A percentile compares a stretch with the other conserved stretches of the same genome.
phyloP scores from a whole-genome alignment of 2,888 invertebrate species.

The Campoletis raptor region DNA sequence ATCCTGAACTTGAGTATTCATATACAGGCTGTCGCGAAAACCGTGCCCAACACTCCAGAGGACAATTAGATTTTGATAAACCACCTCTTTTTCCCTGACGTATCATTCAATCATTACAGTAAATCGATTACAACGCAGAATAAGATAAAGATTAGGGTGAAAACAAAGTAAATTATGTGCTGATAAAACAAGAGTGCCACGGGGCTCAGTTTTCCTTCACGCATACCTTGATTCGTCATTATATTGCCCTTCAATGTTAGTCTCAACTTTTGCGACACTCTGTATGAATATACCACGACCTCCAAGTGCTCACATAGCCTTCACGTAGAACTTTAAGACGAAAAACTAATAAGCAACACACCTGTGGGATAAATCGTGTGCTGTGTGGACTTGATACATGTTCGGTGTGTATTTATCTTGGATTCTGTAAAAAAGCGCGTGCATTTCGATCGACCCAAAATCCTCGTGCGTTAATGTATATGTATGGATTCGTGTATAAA shows the following conservation, averaged over 20 bases:
- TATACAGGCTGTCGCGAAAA: background rate
- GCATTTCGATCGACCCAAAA: constrained; percentile 45
- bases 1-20: background rate
- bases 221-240: background rate
- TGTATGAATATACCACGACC: background rate
- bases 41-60: background rate
- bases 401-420: constrained; percentile 54
- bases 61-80: background rate
- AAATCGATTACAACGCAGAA: background rate
- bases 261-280: background rate
- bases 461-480: constrained; percentile 8
- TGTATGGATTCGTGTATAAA: constrained; percentile 41
- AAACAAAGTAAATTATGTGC: background rate
- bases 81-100: no score
- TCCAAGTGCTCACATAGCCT: constrained; percentile 17
- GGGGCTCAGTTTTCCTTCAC: background rate
- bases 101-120: background rate
- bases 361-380: constrained; percentile 35
- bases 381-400: background rate
- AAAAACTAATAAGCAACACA: constrained; percentile 56
- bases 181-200: no score
- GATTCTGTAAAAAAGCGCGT: constrained; percentile 15
- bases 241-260: background rate
- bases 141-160: background rate
- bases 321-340: constrained; percentile 10